Base-by-base conservation (phyloP, 1,140 invertebrate species). In the Hyles vespertilio region DNA sequence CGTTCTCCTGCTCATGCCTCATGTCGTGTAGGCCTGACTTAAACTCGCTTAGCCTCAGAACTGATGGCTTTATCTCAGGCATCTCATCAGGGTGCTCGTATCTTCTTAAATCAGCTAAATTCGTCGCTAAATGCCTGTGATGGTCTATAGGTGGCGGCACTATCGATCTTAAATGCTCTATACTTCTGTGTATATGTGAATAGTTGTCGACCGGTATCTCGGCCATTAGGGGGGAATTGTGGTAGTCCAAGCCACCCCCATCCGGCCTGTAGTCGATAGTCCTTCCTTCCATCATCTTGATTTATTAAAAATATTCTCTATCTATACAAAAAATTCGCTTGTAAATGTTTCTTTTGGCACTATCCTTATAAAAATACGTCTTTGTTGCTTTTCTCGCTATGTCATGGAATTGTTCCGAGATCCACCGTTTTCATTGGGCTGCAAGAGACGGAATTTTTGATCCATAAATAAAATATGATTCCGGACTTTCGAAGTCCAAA, bases 151-250 rank as follows among this genome's bases (percentile, higher is more conserved):
- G 88, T 3, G 90, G 87, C 3, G 92, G 87, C 45, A 92, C 91
- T 69, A 92, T 88, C 10, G 91, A 92, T 58, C 93, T 83, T 58
- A 93, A 75, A 70, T 93, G 92, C 69, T 93, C 93, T 74, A 93
- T 93, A 70, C 92, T 93, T 60, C 92, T 86, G 76, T 93, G 92
- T 65, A 93, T 92, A 70, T 93, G 92, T 12, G 91, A 90, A 66
- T 92, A 92, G 81, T 91, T 91, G 22, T 92, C 92, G 59, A 91
- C 72, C 50, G 91, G 90, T 80, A 92, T 89, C 79, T 92, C 91
- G 8, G 91, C 91, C 91, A 92, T 91, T 57, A 91, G 80, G 6
- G 91, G 90, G 52, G 91, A 92, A 72, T 92, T 91, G 74, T 92
- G 91, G 82, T 91, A 90, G 77, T 91, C 90, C 62, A 91, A 81